A percentile compares a stretch with the other conserved stretches of the same genome.
Evolutionary conservation across 2,113 vertebrate species (phyloP).

Genomic region (Phasianus colchicus): DNA sequence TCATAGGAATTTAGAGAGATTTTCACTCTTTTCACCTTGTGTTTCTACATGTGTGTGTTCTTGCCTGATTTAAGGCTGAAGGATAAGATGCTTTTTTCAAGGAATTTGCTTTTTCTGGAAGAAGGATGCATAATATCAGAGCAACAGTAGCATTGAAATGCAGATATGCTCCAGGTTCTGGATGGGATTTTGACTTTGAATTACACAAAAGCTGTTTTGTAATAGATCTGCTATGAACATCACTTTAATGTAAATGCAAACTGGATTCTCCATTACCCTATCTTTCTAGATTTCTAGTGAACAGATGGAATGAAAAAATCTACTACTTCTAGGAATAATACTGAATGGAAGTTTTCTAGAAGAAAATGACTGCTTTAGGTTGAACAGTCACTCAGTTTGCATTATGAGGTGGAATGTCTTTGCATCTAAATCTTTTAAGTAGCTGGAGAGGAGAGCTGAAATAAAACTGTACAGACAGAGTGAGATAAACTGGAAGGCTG

Average conservation of each 20-base stretch:
- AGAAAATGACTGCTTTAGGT: neutral
- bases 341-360: neutral
- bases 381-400: neutral
- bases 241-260: constrained; percentile 20
- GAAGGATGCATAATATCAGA: constrained; percentile 44
- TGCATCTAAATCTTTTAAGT: constrained; percentile 36
- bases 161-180: constrained; percentile 46
- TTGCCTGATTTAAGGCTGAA: constrained; percentile 28
- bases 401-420: constrained; percentile 21
- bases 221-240: neutral
- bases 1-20: neutral
- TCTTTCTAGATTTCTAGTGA: neutral
- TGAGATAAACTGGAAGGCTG: constrained; percentile 33
- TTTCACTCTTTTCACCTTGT: neutral
- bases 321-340: constrained; percentile 24
- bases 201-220: neutral
- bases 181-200: constrained; percentile 47
- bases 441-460: constrained; percentile 21
- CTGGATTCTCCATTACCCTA: neutral
- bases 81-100: constrained; percentile 32
- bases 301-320: neutral
- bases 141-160: constrained; percentile 53
- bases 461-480: constrained; percentile 18
- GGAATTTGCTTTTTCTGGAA: constrained; percentile 54
- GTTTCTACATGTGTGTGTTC: neutral